A percentile compares a stretch with the other conserved stretches of the same genome.
Evolutionary conservation across 2,797 vertebrate genomes (phyloP).

Genomic region (Sorex maritimensis): DNA sequence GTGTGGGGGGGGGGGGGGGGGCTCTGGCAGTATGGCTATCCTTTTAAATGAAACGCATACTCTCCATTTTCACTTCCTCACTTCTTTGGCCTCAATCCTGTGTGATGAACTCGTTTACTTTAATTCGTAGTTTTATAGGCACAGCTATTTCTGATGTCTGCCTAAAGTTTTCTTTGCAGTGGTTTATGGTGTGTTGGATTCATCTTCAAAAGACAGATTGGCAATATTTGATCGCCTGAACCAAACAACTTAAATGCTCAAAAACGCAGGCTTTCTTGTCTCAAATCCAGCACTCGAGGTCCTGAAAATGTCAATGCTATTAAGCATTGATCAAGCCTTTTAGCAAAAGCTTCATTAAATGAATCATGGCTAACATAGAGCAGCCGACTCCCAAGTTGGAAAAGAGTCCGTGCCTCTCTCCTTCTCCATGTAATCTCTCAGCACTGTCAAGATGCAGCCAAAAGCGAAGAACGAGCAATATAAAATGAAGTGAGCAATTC

Average conservation of each 20-base stretch:
- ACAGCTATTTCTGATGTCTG: conserved; percentile 27
- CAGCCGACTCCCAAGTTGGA: conserved; percentile 18
- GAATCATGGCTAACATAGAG: not conserved
- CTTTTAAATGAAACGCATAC: not conserved
- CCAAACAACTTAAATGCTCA: not conserved
- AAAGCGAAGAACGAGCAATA: conserved; percentile 76
- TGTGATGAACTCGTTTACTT: not conserved
- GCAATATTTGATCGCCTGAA: not conserved
- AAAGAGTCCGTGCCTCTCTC: not conserved
- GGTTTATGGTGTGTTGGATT: not conserved
- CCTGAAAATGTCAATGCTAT: conserved; percentile 48
- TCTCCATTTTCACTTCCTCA: not conserved
- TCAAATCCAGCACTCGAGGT: not conserved
- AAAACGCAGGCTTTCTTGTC: conserved; percentile 38
- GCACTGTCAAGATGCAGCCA: not conserved
- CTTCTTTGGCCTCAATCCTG: not conserved
- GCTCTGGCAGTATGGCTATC: not conserved
- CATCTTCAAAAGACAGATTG: conserved; percentile 23
- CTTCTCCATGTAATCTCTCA: conserved; percentile 42
- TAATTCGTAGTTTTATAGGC: conserved; percentile 15
- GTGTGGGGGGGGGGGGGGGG: too few species aligned
- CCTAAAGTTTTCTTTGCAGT: not conserved
- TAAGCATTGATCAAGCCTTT: conserved; percentile 69
- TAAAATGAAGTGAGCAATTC: conserved; percentile 83
- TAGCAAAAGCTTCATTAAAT: conserved; percentile 72